These are phyloP conservation scores for Monoplex corrugatus DNA, from an alignment of 2,888 invertebrate species.

Conservation along the genomic window DNA sequence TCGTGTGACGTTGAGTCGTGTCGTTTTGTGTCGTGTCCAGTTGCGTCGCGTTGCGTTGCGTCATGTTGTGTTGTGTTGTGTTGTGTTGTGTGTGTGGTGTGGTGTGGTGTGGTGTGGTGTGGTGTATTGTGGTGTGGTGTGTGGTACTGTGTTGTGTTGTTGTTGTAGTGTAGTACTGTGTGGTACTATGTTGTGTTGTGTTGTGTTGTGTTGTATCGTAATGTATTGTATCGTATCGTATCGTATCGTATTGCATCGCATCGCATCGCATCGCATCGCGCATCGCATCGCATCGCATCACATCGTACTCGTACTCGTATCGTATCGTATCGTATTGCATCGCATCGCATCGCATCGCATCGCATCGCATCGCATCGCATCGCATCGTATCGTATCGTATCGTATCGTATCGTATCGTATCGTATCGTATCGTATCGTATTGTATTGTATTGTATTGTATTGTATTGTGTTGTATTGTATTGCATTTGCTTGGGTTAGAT, in stretches of 20 bases:
- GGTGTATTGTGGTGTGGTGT: neutral
- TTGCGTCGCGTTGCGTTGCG: no score
- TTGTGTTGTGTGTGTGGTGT: neutral
- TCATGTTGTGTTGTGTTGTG: no score
- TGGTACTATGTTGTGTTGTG: neutral
- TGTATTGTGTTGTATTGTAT: neutral
- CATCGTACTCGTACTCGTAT: neutral
- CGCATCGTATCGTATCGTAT: conserved; percentile 12
- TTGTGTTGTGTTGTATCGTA: neutral
- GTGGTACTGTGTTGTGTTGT: neutral
- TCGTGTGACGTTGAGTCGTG: no score
- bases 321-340: conserved; percentile 13
- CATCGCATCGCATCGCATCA: neutral
- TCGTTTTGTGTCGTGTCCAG: no score
- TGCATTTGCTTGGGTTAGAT: neutral
- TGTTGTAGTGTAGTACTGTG: neutral
- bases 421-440: conserved; percentile 2
- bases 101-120: neutral
- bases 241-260: conserved; percentile 7
- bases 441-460: conserved; percentile 2
- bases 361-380: conserved; percentile 13
- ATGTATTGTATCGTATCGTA: neutral
- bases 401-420: conserved; percentile 18
- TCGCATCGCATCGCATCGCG: conserved; percentile 14
- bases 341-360: conserved; percentile 22